Conservation (phyloP, 2,888 invertebrate species). For the Oscheius sp. region DNA sequence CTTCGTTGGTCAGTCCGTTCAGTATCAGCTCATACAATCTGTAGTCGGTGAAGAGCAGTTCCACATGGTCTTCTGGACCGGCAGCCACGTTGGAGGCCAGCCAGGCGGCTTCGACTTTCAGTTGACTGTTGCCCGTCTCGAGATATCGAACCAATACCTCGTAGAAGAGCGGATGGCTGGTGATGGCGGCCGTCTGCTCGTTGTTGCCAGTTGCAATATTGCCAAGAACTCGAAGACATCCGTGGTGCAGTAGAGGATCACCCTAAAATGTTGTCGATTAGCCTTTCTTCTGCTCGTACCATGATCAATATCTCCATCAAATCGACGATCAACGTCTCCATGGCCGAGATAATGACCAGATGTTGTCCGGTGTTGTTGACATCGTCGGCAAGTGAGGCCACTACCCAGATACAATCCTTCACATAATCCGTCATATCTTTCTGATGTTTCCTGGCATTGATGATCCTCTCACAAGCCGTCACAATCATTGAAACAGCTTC, state of each 20-base stretch:
- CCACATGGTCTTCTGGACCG: constrained; percentile 42
- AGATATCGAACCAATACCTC: constrained; percentile 33
- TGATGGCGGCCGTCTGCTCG: constrained; percentile 42
- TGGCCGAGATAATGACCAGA: background rate
- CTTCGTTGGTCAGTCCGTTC: constrained; percentile 1
- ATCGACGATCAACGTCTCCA: background rate
- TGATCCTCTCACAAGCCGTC: constrained; percentile 7
- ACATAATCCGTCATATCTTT: background rate
- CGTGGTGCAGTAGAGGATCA: constrained; percentile 2
- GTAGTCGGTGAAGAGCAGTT: constrained; percentile 28
- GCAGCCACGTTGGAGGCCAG: constrained; percentile 51
- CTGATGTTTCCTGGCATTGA: background rate
- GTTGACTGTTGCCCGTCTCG: background rate
- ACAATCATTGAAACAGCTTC: constrained; percentile 2
- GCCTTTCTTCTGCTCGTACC: background rate
- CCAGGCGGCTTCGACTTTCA: constrained; percentile 48
- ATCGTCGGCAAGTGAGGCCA: constrained; percentile 49
- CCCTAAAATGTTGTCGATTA: constrained; percentile 1
- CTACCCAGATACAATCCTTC: constrained; percentile 42
- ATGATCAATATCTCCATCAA: constrained; percentile 22
- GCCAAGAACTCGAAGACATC: constrained; percentile 49
- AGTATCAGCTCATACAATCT: constrained; percentile 13
- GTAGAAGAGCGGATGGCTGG: constrained; percentile 34
- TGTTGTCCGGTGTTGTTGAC: constrained; percentile 30
- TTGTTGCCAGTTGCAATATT: constrained; percentile 53